Percentiles rank a stretch among this genome's conserved stretches.
phyloP scores from a whole-genome alignment of 2,888 invertebrate genomes.

The Pammene fasciana region DNA sequence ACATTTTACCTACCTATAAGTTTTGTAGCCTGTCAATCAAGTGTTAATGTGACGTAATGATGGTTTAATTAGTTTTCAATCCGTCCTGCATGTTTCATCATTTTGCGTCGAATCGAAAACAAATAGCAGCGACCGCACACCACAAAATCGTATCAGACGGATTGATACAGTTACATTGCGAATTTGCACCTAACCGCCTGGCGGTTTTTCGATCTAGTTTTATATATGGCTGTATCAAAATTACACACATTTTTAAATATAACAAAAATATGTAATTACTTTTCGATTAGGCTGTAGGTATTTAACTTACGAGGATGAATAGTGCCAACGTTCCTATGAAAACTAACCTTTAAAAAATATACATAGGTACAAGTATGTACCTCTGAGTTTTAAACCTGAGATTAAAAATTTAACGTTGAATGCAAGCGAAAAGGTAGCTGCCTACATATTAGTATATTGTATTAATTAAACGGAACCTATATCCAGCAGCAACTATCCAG shows the following conservation, averaged over 20 bases:
- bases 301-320: not conserved
- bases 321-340: no score
- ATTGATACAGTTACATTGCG: conserved; percentile 38
- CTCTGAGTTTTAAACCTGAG: no score
- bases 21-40: conserved; percentile 17
- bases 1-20: no score
- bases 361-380: no score
- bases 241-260: no score
- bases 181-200: conserved; percentile 37
- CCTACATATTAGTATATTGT: no score
- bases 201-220: conserved; percentile 25
- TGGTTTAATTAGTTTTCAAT: conserved; percentile 41
- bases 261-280: no score
- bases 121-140: conserved; percentile 39
- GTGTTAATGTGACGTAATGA: conserved; percentile 27
- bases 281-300: not conserved
- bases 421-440: no score
- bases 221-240: not conserved
- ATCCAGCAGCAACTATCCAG: no score
- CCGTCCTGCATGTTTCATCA: conserved; percentile 35
- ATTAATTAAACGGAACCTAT: no score
- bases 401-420: no score
- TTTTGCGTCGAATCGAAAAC: conserved; percentile 35
- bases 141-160: conserved; percentile 40
- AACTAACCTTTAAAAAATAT: no score